These are phyloP conservation scores for Psittacula cyanocephala DNA, from an alignment of 2,113 vertebrate species.

Conservation along the genomic window DNA sequence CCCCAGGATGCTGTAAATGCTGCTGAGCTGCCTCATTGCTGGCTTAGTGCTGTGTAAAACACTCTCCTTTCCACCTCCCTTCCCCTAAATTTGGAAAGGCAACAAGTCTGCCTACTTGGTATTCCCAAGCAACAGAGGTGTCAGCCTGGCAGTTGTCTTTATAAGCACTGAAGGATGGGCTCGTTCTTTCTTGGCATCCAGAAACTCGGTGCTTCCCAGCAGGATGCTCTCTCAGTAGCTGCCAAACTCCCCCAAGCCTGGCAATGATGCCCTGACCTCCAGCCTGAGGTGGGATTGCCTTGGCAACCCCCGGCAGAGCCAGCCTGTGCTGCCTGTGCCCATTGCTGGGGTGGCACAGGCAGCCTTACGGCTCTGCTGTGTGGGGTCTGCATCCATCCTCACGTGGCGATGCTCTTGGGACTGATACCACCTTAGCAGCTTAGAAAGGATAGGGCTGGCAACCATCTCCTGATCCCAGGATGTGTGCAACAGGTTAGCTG, in stretches of 20 bases:
- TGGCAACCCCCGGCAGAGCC: neutral
- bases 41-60: neutral
- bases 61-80: neutral
- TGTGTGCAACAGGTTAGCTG: neutral
- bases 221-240: neutral
- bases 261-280: neutral
- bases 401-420: neutral
- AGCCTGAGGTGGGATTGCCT: neutral
- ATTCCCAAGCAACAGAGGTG: neutral
- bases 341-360: neutral
- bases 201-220: neutral
- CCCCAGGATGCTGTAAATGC: neutral
- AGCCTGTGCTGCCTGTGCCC: neutral
- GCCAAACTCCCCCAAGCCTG: neutral
- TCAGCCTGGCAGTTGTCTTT: conserved; percentile 44
- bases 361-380: rapidly evolving
- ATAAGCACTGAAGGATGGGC: conserved; percentile 24
- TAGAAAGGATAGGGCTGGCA: neutral
- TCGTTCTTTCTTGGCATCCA: neutral
- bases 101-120: conserved; percentile 40
- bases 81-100: neutral
- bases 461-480: neutral
- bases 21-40: neutral
- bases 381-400: neutral
- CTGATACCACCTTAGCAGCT: neutral